Evolutionary conservation across 2,113 vertebrate genomes (phyloP).

Genomic region (Poicephalus meyeri): DNA sequence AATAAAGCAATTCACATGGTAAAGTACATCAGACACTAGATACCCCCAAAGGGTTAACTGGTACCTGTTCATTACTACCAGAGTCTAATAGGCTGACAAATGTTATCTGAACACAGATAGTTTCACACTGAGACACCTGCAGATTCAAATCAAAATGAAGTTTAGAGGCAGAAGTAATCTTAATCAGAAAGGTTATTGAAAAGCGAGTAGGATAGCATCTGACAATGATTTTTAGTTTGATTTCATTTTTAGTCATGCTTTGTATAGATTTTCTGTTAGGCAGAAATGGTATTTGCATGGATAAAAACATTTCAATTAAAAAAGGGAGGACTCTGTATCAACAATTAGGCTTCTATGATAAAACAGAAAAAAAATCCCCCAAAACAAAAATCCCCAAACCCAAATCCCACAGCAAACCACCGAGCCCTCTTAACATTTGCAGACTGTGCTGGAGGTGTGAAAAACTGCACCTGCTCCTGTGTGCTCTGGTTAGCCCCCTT

Average conservation of each 20-base stretch:
- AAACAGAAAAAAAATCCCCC: not conserved
- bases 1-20: not conserved
- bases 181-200: not conserved
- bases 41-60: not conserved
- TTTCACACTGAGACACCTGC: not conserved
- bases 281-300: not conserved
- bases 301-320: not conserved
- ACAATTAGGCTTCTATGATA: not conserved
- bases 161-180: not conserved
- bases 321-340: not conserved
- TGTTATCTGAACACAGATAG: not conserved
- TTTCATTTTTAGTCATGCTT: not conserved
- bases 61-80: not conserved
- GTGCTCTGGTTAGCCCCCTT: not conserved
- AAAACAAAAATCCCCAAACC: not conserved
- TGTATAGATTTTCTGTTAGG: not conserved
- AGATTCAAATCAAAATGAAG: not conserved
- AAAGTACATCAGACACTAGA: not conserved
- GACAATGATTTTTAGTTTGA: not conserved
- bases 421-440: not conserved
- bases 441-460: constrained; percentile 3
- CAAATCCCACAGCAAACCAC: not conserved
- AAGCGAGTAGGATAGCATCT: not conserved
- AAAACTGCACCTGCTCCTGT: constrained; percentile 6
- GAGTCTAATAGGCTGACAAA: not conserved